phyloP scores from a whole-genome alignment of 2,888 invertebrate species.

The Palloptera scutellata region DNA sequence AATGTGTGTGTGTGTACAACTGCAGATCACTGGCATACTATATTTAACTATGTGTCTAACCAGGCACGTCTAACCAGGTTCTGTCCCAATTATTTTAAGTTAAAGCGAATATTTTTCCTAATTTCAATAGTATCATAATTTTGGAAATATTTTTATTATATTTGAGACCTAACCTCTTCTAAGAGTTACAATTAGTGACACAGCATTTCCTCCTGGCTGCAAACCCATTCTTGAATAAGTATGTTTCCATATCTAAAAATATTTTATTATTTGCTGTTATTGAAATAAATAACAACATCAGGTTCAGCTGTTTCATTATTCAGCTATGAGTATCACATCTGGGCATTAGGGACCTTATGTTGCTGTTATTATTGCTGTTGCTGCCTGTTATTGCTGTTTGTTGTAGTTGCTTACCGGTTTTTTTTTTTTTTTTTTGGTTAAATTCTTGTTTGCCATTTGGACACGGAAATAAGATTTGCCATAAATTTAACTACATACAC shows the following conservation, averaged over 20 bases:
- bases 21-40: no score
- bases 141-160: no score
- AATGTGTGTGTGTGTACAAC: no score
- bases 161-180: no score
- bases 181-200: no score
- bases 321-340: not conserved
- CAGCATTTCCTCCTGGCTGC: no score
- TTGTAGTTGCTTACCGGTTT: not conserved
- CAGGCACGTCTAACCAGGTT: no score
- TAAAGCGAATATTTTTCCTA: no score
- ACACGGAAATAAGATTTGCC: slow-evolving; percentile 15
- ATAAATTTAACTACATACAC: not conserved
- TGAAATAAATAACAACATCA: slow-evolving; percentile 21
- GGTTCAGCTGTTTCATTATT: slow-evolving; percentile 7
- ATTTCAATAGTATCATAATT: no score
- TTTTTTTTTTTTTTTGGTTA: not conserved
- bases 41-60: no score
- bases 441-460: not conserved
- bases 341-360: not conserved
- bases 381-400: not conserved
- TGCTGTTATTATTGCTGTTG: slow-evolving; percentile 9
- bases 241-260: not conserved
- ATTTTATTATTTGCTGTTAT: slow-evolving; percentile 18
- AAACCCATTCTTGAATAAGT: not conserved
- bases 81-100: no score